phyloP scores from a whole-genome alignment of 2,888 invertebrate species.

The Drosophila anomelani region DNA sequence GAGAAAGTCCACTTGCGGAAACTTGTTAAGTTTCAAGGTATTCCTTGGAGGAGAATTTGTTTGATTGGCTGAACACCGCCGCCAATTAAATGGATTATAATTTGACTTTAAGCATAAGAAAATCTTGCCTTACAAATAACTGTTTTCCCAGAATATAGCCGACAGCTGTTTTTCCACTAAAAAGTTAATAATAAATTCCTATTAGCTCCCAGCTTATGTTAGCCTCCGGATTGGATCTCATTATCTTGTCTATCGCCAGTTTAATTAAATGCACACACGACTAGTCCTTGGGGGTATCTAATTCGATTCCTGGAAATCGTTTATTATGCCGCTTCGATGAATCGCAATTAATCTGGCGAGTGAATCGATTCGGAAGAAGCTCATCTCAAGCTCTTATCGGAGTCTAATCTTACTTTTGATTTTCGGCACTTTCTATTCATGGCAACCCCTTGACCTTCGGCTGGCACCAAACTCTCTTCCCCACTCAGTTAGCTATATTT shows the following conservation, averaged over 20 bases:
- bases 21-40: constrained; percentile 23
- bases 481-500: constrained; percentile 20
- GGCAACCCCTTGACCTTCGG: constrained; percentile 25
- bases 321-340: constrained; percentile 22
- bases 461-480: constrained; percentile 1
- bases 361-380: constrained; percentile 11
- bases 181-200: not conserved
- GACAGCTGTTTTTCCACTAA: not conserved
- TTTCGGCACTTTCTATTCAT: constrained; percentile 12
- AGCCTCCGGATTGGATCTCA: not conserved
- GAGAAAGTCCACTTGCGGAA: constrained; percentile 8
- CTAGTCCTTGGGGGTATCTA: not conserved
- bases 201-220: not conserved
- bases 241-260: constrained; percentile 9
- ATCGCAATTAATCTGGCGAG: constrained; percentile 18
- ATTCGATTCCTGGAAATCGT: constrained; percentile 12
- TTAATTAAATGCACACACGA: constrained; percentile 29
- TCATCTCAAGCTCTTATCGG: not conserved
- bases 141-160: not conserved
- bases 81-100: constrained; percentile 2
- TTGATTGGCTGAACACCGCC: constrained; percentile 10
- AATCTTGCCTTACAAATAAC: not conserved
- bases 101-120: not conserved
- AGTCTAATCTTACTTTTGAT: constrained; percentile 35
- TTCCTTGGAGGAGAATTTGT: constrained; percentile 4